Evolutionary conservation across 1,140 invertebrate genomes (phyloP).

Genomic region (Nephotettix cincticeps): DNA sequence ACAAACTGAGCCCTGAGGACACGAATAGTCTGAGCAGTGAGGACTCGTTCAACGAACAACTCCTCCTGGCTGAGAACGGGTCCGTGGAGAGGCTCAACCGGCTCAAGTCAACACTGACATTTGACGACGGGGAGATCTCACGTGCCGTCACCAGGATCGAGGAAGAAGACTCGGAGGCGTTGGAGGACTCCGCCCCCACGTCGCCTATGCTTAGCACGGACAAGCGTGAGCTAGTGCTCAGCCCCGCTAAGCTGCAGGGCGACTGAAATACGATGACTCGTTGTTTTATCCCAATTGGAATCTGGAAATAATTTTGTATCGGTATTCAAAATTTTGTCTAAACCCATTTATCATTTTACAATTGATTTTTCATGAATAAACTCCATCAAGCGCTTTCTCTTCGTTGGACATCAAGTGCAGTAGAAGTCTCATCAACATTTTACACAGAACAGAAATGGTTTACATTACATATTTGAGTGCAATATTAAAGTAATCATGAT

Average conservation of each 20-base stretch:
- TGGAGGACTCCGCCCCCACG: constrained; percentile 21
- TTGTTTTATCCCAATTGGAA: constrained; percentile 19
- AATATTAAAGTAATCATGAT: too few relatives aligned
- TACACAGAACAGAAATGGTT: too few relatives aligned
- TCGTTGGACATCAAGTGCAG: too few relatives aligned
- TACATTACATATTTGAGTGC: too few relatives aligned
- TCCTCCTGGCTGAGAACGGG: constrained; percentile 24
- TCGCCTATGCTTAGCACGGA: constrained; percentile 22
- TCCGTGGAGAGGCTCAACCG: constrained; percentile 31
- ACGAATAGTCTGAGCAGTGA: constrained; percentile 35
- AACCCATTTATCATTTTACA: too few relatives aligned
- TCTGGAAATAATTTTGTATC: constrained; percentile 24
- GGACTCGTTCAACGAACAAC: constrained; percentile 32
- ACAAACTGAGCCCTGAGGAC: constrained; percentile 32
- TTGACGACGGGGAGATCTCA: constrained; percentile 33
- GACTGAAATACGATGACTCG: neutral
- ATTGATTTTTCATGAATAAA: too few relatives aligned
- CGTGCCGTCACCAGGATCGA: constrained; percentile 18
- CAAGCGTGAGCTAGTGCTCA: constrained; percentile 34
- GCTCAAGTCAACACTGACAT: constrained; percentile 41
- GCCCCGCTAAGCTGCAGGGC: constrained; percentile 35
- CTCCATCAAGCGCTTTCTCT: too few relatives aligned
- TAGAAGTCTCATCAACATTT: too few relatives aligned
- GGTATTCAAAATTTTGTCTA: too few relatives aligned
- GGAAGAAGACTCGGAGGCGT: constrained; percentile 35